Percentiles rank a stretch among this genome's conserved stretches.
Evolutionary conservation across 2,888 invertebrate genomes (phyloP).

Genomic region (Stenodema calcarata): DNA sequence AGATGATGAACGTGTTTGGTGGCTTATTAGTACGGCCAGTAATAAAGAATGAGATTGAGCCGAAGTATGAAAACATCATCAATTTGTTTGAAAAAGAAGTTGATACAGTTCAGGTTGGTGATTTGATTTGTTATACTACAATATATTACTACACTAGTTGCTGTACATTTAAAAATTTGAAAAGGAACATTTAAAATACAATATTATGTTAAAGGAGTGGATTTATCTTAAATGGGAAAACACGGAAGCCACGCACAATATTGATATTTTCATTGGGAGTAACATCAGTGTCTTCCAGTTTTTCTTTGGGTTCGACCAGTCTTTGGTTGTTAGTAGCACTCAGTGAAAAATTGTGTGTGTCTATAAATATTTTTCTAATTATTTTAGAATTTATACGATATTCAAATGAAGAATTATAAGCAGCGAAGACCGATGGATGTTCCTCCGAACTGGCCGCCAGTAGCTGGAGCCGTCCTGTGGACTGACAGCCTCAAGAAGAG

Average conservation of each 20-base stretch:
- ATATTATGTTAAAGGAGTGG: too few relatives aligned
- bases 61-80: slow-evolving; percentile 72
- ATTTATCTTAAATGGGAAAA: too few relatives aligned
- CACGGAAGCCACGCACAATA: too few relatives aligned
- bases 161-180: too few relatives aligned
- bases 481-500: slow-evolving; percentile 71
- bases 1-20: slow-evolving; percentile 77
- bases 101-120: slow-evolving; percentile 68
- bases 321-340: too few relatives aligned
- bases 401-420: slow-evolving; percentile 60
- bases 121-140: too few relatives aligned
- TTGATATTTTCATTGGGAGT: too few relatives aligned
- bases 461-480: slow-evolving; percentile 78
- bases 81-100: slow-evolving; percentile 71
- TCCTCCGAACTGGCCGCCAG: slow-evolving; percentile 74
- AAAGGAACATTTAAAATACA: too few relatives aligned
- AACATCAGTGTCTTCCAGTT: too few relatives aligned
- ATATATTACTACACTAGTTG: too few relatives aligned
- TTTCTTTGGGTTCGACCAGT: neutral
- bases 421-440: slow-evolving; percentile 61
- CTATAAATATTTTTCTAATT: neutral
- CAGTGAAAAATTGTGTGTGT: neutral
- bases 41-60: slow-evolving; percentile 74
- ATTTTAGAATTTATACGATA: slow-evolving; percentile 59
- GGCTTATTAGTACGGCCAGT: slow-evolving; percentile 76